Evolutionary conservation across 2,113 vertebrate species (phyloP).

Genomic region (Salvator merianae): DNA sequence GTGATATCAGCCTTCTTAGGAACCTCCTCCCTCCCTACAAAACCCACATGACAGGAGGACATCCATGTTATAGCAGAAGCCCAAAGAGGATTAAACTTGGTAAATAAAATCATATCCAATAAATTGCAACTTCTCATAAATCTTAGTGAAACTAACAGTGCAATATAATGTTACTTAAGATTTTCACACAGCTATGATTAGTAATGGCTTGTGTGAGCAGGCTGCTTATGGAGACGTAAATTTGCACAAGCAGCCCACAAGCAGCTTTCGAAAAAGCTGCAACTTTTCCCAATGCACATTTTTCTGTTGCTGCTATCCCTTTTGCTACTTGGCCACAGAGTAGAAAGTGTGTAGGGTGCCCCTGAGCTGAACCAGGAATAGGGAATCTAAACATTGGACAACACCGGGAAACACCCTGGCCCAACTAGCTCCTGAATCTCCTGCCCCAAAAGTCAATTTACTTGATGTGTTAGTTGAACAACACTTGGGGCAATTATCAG

Average conservation of each 20-base stretch:
- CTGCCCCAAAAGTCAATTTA: no score
- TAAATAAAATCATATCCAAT: not conserved
- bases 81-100: not conserved
- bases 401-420: no score
- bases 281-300: not conserved
- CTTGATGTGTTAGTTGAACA: no score
- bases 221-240: not conserved
- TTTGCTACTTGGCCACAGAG: not conserved
- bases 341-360: no score
- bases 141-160: not conserved
- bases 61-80: not conserved
- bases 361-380: no score
- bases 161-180: not conserved
- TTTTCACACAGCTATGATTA: no score
- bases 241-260: not conserved
- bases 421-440: no score
- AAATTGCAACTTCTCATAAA: not conserved
- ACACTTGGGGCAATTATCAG: no score
- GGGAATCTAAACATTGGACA: no score
- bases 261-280: not conserved
- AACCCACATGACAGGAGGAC: conserved; percentile 23
- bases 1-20: conserved; percentile 20
- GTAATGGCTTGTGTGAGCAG: no score
- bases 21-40: conserved; percentile 10
- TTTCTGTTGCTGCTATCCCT: not conserved